Percentiles rank a stretch among this genome's conserved stretches.
These are phyloP conservation scores for Drosophila aldrichi DNA, from an alignment of 2,888 invertebrate genomes.

Conservation along the genomic window DNA sequence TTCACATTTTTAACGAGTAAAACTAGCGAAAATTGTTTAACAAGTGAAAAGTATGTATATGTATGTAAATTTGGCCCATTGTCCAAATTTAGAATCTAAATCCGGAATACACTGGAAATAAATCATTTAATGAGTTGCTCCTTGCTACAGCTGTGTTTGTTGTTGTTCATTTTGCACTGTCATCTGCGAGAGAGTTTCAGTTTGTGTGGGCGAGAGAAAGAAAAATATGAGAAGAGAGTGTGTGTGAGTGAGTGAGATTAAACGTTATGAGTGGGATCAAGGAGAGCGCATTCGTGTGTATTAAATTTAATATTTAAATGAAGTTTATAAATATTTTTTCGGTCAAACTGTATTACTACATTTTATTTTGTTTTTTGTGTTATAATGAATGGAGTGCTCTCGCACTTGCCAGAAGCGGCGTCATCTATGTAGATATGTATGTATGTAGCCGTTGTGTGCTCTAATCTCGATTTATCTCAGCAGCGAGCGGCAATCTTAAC, in stretches of 20 bases:
- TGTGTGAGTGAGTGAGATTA: slow-evolving; percentile 25
- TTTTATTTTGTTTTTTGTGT: not conserved
- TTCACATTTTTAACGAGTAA: slow-evolving; percentile 67
- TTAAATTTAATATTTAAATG: slow-evolving; percentile 21
- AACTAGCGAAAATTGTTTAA: slow-evolving; percentile 76
- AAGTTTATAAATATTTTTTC: slow-evolving; percentile 30
- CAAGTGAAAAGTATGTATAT: slow-evolving; percentile 56
- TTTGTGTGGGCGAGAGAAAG: slow-evolving; percentile 53
- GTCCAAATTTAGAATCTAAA: slow-evolving; percentile 62
- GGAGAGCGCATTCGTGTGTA: slow-evolving; percentile 34
- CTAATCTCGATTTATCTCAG: slow-evolving; percentile 60
- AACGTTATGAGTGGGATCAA: slow-evolving; percentile 7
- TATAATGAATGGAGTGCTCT: slow-evolving; percentile 27
- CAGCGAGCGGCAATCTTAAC: slow-evolving; percentile 63
- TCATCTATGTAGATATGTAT: slow-evolving; percentile 1
- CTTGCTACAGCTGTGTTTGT: slow-evolving; percentile 23
- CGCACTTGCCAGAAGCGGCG: slow-evolving; percentile 38
- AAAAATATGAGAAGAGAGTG: slow-evolving; percentile 20
- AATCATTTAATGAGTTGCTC: slow-evolving; percentile 35
- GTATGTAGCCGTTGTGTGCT: slow-evolving; percentile 34
- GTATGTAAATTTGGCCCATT: slow-evolving; percentile 54
- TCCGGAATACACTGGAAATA: slow-evolving; percentile 59
- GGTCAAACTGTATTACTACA: slow-evolving; percentile 28
- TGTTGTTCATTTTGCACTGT: slow-evolving; percentile 48
- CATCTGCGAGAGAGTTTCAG: slow-evolving; percentile 62